Base-by-base conservation (phyloP, 2,797 vertebrate species). In the Triplophysa bombifrons region DNA sequence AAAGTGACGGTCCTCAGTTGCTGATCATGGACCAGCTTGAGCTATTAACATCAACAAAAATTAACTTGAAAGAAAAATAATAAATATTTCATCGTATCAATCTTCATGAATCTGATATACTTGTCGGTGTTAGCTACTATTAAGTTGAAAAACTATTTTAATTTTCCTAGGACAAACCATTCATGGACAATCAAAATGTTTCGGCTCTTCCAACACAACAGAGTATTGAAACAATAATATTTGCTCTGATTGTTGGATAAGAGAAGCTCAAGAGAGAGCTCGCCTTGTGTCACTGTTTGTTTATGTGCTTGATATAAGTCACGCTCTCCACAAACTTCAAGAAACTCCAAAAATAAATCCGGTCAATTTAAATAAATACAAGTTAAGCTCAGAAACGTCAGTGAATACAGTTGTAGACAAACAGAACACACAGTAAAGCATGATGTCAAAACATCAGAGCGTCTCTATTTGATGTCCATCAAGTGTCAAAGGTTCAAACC, bases 281-380 rank as follows among this genome's bases (percentile, higher is more conserved):
- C 67, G 68, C 17, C 25, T 53, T 25, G 56, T 17, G 48, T 67
- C 16, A 0, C 19, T 83, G 82, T 88, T 90, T 88, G 78, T 85
- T 86, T 86, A 84, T 75, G 61, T 73, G 44, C 38, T 48, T 61
- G 60, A 22, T 44, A 13, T 1, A 3, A 72, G 60, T 16, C 27
- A 27, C 1, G 17, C 80, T 70, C 60, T 81, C 68, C 74, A 78
- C 66, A 85, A 76, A 67, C 81, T 69, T 72, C 50, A 75, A 66
- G 44, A 68, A 76, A 76, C 82, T 44, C 63, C 65, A 82, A 72
- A 80, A 88, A 88, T 81, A 64, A 78, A 83, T 20, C 13, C 30
- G 72, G 22, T 20, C 17, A 27, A 71, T 25, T 78, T n/a, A 34
- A 41, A 51, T 22, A 20, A 30, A 20, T 51, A 60, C 17, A 82